Base-by-base conservation (phyloP, 1,140 invertebrate genomes). In the Bombyx mandarina region DNA sequence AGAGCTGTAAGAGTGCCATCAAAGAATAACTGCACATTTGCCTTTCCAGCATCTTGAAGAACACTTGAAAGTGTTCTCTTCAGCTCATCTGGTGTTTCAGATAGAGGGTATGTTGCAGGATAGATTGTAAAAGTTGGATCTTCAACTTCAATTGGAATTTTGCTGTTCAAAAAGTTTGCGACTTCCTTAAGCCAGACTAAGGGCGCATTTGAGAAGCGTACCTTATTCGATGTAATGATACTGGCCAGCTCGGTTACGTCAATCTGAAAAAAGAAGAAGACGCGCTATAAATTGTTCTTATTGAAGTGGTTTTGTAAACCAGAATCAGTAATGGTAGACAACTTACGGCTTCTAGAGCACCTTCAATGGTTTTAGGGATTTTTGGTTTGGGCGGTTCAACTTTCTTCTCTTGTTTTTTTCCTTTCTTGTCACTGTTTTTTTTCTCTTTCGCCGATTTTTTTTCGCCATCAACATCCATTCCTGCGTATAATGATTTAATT, bases 321-420 rank as follows among this genome's bases (percentile, higher is more conserved):
- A 35, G 26, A 43, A 44, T 12, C 2, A 0, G n/a, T 54, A 44
- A 44, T 54, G 7, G 8, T 18, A 9, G 6, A 6, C 62, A 54
- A 80, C 86, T 85, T 88, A 93, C 92, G 58, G 73, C 67, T 77
- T 90, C 89, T 45, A 94, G 75, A 26, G 91, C 92, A 73, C 89
- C 91, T 72, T 93, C 93, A 51, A 93, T 84, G 44, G 90, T 91
- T 81, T 93, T 93, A 22, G 91, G 90, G 55, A 82, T 85, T 71
- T 93, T 92, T 1, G 88, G 81, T 77, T 89, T 89, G 8, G 83
- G 69, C 18, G 85, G 77, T 70, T 90, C 89, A 22, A 75, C 69
- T 62, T 87, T 85, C 65, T 91, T 90, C 45, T 90, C 89, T 54
- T 73, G 71, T 61, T 82, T 75, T 57, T 86, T 86, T 78, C 60